Percentiles rank a stretch among this genome's conserved stretches.
phyloP scores from a whole-genome alignment of 2,113 vertebrate genomes.

The Platycercus adscitus region DNA sequence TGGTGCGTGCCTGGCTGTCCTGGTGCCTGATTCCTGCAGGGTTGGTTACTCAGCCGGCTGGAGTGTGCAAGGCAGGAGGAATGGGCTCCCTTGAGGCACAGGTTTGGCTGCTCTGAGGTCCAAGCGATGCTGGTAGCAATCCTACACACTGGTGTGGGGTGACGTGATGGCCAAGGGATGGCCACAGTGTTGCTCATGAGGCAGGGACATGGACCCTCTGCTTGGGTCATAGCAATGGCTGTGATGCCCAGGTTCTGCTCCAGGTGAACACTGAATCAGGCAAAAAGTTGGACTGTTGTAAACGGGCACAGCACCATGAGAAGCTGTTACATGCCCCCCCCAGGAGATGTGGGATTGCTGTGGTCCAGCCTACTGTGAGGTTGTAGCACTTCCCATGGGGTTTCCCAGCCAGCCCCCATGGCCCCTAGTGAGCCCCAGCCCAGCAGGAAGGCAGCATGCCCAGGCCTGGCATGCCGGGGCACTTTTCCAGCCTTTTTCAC shows the following conservation, averaged over 20 bases:
- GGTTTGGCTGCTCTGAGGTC: neutral
- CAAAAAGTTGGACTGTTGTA: accelerated
- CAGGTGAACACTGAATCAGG: accelerated
- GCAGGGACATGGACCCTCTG: accelerated
- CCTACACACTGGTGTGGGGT: neutral
- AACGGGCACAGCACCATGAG: too few species aligned
- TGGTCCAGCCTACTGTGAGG: neutral
- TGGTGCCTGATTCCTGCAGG: neutral
- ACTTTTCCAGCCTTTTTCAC: neutral
- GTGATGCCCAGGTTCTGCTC: neutral
- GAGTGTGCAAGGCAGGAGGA: accelerated
- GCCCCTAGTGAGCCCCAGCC: neutral
- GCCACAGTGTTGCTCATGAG: neutral
- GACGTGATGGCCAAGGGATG: accelerated
- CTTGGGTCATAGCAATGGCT: neutral
- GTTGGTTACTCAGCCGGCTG: neutral
- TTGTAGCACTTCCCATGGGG: neutral
- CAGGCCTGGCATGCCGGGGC: accelerated
- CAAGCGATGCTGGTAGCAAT: neutral
- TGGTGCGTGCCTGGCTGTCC: accelerated
- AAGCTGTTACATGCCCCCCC: neutral
- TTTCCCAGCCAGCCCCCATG: neutral
- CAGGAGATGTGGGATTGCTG: neutral
- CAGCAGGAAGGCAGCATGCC: accelerated
- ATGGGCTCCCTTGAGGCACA: neutral